Base-by-base conservation (phyloP, 2,888 invertebrate genomes). In the Tryphoninae sp. region DNA sequence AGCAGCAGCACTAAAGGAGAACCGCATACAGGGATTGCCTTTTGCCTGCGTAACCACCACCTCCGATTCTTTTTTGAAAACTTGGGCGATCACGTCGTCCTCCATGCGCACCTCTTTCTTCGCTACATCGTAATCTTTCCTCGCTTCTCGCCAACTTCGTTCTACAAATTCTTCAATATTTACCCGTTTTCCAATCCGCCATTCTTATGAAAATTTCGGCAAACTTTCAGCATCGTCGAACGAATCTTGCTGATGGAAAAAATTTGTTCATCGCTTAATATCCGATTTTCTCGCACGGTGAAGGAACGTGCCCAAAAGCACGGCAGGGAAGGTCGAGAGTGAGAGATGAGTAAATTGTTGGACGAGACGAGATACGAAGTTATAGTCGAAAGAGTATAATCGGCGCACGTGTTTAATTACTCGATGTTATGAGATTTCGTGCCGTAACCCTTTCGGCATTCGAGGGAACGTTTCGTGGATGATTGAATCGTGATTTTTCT, bases 11-110 rank as follows among this genome's bases (percentile, higher is more conserved):
- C 45, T 61, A 64, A 69, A 62, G 65, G 69, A 67, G 68, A 82
- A 72, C 42, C 68, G 53, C 40, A 73, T 62, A 68, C 72, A 64
- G 53, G 45, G 33, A 59, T 33, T n/a, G 72, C 58, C 61, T 45
- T 68, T 76, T 68, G 74, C 33, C 81, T 61, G 75, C 65, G 59
- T 72, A 78, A 78, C 78, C 78, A 78, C 64, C 72, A 65, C 72
- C 55, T 71, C 59, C 68, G 16, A 40, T 23, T 61, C 59, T 33
- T 19, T 8, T 40, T 33, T 45, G 9, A 22, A 65, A 61, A 65
- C 72, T 68, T 78, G 71, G 78, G 65, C 53, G 55, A 55, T 53
- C 67, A 68, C 26, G 55, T 67, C 61, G 59, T 65, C 61, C 53
- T 45, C 40, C 23, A 53, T 23, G 9, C 65, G 2, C 45, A 13